A percentile compares a stretch with the other conserved stretches of the same genome.
Conservation (phyloP, 2,113 vertebrate species). For the Trogon melanurus region DNA sequence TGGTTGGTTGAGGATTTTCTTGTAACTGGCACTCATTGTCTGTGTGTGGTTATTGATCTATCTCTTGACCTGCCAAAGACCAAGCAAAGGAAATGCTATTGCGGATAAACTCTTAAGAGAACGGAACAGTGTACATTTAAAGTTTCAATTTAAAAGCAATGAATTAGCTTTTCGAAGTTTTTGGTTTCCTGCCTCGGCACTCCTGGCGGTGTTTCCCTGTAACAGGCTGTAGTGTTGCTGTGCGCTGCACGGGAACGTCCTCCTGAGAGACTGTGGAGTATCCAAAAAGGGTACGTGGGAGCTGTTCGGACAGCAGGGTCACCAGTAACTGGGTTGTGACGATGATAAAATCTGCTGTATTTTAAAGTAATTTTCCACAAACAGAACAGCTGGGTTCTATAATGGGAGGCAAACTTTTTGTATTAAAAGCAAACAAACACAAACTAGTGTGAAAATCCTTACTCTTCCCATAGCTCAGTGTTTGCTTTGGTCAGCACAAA, state of each 20-base stretch:
- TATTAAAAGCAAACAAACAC: conserved; percentile 10
- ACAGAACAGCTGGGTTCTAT: not conserved
- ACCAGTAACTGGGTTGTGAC: not conserved
- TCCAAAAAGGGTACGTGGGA: not conserved
- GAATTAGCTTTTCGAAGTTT: not conserved
- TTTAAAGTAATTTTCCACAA: conserved; percentile 6
- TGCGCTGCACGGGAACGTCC: not conserved
- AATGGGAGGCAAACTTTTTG: not conserved
- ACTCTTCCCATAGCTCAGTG: not conserved
- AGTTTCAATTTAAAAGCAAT: not conserved
- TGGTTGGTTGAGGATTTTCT: not conserved
- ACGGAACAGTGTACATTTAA: not conserved
- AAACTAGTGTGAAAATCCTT: not conserved
- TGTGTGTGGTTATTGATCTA: not conserved
- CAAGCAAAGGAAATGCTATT: not conserved
- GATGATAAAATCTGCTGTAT: not conserved
- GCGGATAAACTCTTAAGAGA: not conserved
- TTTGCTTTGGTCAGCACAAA: conserved; percentile 21
- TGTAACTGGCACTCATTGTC: not conserved
- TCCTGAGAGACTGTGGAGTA: not conserved
- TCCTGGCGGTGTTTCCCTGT: not conserved
- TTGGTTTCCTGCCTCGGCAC: not conserved
- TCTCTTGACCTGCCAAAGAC: conserved; percentile 45
- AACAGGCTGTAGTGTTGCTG: fast-evolving
- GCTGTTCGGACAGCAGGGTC: not conserved